Evolutionary conservation across 1,140 invertebrate species (phyloP).

Genomic region (Xylocopa sonorina): DNA sequence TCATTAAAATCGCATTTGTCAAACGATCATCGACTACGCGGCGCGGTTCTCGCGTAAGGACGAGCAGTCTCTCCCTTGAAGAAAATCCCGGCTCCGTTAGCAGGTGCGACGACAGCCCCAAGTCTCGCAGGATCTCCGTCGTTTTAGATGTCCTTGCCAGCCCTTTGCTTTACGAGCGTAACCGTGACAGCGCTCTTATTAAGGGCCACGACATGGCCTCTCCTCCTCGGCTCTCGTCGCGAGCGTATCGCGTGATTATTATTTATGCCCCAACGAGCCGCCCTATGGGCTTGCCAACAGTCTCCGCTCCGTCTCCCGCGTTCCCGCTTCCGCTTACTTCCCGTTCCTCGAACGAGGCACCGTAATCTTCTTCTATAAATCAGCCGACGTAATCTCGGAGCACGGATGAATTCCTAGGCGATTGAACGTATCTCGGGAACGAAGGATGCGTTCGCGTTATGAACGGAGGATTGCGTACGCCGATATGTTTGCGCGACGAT

Average conservation of each 20-base stretch:
- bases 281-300: constrained; percentile 3
- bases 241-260: constrained; percentile 60
- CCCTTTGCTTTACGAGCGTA: constrained; percentile 51
- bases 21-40: constrained; percentile 24
- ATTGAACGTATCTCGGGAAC: constrained; percentile 54
- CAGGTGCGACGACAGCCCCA: background rate
- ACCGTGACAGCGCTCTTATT: constrained; percentile 45
- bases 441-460: constrained; percentile 11
- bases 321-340: constrained; percentile 13
- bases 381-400: constrained; percentile 59
- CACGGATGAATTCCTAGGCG: constrained; percentile 49
- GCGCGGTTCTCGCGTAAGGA: constrained; percentile 50
- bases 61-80: constrained; percentile 27
- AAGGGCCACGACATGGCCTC: constrained; percentile 29
- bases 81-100: background rate
- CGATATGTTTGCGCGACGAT: constrained; percentile 5
- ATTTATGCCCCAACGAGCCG: constrained; percentile 53
- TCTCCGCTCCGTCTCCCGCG: constrained; percentile 14
- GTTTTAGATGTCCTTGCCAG: constrained; percentile 37
- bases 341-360: constrained; percentile 1
- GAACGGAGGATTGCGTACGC: background rate
- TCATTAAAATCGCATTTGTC: constrained; percentile 54
- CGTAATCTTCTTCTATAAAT: constrained; percentile 61
- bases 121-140: constrained; percentile 21
- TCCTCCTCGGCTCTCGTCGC: constrained; percentile 35